Conservation (phyloP, 2,113 vertebrate genomes). For the Otus sunia region DNA sequence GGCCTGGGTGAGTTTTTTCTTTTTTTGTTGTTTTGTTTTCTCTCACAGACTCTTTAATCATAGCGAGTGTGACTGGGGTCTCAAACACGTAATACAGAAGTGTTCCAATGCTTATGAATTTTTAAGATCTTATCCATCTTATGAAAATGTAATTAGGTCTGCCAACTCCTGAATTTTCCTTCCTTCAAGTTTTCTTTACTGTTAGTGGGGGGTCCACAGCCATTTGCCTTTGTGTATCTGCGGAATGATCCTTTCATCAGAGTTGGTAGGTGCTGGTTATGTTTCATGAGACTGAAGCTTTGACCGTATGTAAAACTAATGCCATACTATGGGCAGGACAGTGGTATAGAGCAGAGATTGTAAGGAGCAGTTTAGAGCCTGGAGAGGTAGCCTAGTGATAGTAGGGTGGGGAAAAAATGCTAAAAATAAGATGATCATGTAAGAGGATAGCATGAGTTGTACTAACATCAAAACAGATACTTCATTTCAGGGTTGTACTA, state of each 20-base stretch:
- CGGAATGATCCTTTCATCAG: not conserved
- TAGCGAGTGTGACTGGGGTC: not conserved
- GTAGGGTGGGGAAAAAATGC: not conserved
- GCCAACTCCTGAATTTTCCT: not conserved
- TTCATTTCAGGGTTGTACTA: not conserved
- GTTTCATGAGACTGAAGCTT: not conserved
- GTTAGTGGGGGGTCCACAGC: conserved; percentile 31
- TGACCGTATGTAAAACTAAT: not conserved
- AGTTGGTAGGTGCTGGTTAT: not conserved
- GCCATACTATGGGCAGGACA: not conserved
- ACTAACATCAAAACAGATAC: not conserved
- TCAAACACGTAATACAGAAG: not conserved
- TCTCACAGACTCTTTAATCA: conserved; percentile 42
- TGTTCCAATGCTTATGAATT: conserved; percentile 22
- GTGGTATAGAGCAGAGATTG: not conserved
- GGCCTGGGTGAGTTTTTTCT: not conserved
- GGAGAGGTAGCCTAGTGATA: not conserved
- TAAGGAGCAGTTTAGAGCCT: not conserved
- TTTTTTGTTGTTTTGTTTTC: not conserved
- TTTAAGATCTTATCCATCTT: conserved; percentile 35
- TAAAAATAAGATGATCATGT: not conserved
- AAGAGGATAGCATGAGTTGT: not conserved
- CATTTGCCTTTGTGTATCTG: not conserved
- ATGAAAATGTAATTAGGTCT: not conserved
- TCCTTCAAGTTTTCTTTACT: conserved; percentile 7